These are phyloP conservation scores for Perognathus longimembris DNA, from an alignment of 2,113 vertebrate genomes.

Conservation along the genomic window DNA sequence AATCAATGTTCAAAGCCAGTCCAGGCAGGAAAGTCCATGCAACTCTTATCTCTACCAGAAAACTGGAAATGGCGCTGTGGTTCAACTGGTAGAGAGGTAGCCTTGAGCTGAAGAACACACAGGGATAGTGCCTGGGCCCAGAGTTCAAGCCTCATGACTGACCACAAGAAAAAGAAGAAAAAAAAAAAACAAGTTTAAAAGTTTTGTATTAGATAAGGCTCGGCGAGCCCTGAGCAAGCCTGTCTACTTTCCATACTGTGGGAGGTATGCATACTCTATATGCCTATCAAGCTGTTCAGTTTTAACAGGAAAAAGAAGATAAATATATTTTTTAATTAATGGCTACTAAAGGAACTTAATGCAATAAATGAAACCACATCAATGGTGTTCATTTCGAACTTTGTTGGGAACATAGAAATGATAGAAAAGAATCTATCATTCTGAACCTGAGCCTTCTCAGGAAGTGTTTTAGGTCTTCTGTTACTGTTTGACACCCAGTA, in stretches of 20 bases:
- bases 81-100: too few relatives aligned
- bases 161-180: too few relatives aligned
- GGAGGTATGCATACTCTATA: not conserved
- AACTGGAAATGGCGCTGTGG: too few relatives aligned
- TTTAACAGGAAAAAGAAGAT: conserved; percentile 36
- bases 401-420: too few relatives aligned
- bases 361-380: not conserved
- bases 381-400: too few relatives aligned
- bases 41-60: too few relatives aligned
- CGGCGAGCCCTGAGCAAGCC: not conserved
- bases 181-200: not conserved
- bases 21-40: too few relatives aligned
- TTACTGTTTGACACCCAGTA: not conserved
- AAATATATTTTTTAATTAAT: not conserved
- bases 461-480: not conserved
- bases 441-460: not conserved
- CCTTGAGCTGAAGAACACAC: too few relatives aligned
- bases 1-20: too few relatives aligned
- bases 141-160: too few relatives aligned
- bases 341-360: not conserved
- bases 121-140: too few relatives aligned
- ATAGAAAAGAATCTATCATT: not conserved
- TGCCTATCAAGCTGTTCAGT: not conserved
- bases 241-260: not conserved
- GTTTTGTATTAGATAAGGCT: not conserved